These are phyloP conservation scores for Gryon sp. DNA, from an alignment of 1,140 invertebrate genomes.

Conservation along the genomic window DNA sequence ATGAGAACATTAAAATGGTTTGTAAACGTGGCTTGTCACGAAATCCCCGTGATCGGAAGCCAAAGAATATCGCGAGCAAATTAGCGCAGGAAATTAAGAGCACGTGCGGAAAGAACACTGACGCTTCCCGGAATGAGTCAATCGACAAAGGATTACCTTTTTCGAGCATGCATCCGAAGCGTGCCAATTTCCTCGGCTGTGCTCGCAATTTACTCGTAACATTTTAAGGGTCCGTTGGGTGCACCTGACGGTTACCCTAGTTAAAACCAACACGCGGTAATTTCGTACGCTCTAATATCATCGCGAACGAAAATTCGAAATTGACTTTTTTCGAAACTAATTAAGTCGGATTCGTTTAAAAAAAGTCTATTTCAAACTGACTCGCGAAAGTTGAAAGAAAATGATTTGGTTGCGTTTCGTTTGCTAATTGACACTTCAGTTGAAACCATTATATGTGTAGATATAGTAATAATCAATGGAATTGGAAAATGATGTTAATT, in stretches of 20 bases:
- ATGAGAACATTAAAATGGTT: slow-evolving; percentile 43
- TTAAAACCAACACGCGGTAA: slow-evolving; percentile 55
- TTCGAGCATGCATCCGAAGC: slow-evolving; percentile 65
- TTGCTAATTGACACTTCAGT: slow-evolving; percentile 47
- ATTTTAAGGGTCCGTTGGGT: slow-evolving; percentile 68
- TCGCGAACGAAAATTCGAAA: slow-evolving; percentile 42
- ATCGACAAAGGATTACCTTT: slow-evolving; percentile 69
- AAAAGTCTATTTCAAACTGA: slow-evolving; percentile 1
- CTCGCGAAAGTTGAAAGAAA: slow-evolving; percentile 17
- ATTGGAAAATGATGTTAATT: slow-evolving; percentile 35
- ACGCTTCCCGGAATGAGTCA: slow-evolving; percentile 74
- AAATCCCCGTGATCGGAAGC: slow-evolving; percentile 32
- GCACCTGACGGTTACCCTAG: slow-evolving; percentile 52
- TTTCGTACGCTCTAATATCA: slow-evolving; percentile 52
- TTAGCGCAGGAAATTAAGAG: slow-evolving; percentile 72
- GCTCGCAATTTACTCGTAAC: slow-evolving; percentile 73
- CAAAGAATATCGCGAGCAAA: slow-evolving; percentile 57
- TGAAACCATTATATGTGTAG: slow-evolving; percentile 2
- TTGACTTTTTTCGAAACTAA: slow-evolving; percentile 53
- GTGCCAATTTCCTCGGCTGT: slow-evolving; percentile 68
- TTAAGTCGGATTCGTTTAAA: slow-evolving; percentile 52
- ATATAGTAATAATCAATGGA: slow-evolving; percentile 18
- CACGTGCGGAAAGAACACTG: slow-evolving; percentile 64
- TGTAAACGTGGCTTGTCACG: slow-evolving; percentile 66
- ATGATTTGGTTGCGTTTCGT: slow-evolving; percentile 38